A percentile compares a stretch with the other conserved stretches of the same genome.
Conservation (phyloP, 2,888 invertebrate species). For the Papilio gigon region DNA sequence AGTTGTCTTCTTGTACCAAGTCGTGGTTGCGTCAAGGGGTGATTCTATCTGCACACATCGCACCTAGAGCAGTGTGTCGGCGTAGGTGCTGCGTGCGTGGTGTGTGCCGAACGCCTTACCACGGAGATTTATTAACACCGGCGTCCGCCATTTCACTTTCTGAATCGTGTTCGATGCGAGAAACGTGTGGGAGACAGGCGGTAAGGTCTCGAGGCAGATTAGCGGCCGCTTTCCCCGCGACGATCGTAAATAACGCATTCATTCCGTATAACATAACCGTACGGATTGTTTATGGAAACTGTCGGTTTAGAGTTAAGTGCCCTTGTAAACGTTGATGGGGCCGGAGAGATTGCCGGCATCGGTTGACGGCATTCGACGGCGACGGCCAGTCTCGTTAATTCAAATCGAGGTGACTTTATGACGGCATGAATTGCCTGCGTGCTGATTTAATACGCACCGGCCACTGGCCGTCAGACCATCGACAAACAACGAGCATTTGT, state of each 20-base stretch:
- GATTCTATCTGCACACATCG: neutral
- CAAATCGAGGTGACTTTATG: slow-evolving; percentile 42
- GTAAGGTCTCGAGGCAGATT: slow-evolving; percentile 52
- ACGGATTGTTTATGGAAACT: slow-evolving; percentile 52
- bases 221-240: slow-evolving; percentile 64
- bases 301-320: slow-evolving; percentile 57
- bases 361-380: slow-evolving; percentile 17
- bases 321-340: slow-evolving; percentile 54
- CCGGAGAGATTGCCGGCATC: slow-evolving; percentile 36
- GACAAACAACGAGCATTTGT: slow-evolving; percentile 23
- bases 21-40: neutral
- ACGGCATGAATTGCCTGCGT: slow-evolving; percentile 17
- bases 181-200: slow-evolving; percentile 65
- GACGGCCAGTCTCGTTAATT: slow-evolving; percentile 39
- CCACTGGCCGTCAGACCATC: slow-evolving; percentile 10
- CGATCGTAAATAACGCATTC: slow-evolving; percentile 71
- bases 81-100: slow-evolving; percentile 19
- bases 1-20: neutral
- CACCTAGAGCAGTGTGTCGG: neutral
- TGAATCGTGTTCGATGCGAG: slow-evolving; percentile 66
- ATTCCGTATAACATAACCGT: slow-evolving; percentile 67
- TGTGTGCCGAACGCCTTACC: slow-evolving; percentile 19
- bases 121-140: slow-evolving; percentile 62
- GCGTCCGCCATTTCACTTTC: slow-evolving; percentile 71
- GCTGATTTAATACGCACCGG: slow-evolving; percentile 20